A percentile compares a stretch with the other conserved stretches of the same genome.
Evolutionary conservation across 1,140 invertebrate genomes (phyloP).

Genomic region (Drosophila malerkotliana): DNA sequence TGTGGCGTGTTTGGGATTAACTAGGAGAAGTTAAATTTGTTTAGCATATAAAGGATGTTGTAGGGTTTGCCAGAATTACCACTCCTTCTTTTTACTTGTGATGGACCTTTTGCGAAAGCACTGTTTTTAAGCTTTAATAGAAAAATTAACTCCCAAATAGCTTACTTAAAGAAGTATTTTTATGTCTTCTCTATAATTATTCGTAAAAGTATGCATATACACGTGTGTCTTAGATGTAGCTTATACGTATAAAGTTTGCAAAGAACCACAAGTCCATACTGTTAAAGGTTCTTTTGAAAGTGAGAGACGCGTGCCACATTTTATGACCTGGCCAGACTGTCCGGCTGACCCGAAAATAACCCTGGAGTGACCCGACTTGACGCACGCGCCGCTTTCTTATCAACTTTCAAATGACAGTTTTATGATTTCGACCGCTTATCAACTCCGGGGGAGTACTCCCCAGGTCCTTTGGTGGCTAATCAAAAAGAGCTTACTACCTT

Average conservation of each 20-base stretch:
- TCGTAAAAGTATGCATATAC: too few species aligned
- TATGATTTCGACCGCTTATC: conserved; percentile 52
- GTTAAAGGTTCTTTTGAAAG: conserved; percentile 10
- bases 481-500: conserved; percentile 69
- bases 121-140: too few species aligned
- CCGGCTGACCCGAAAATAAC: conserved; percentile 31
- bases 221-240: too few species aligned
- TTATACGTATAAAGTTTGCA: too few species aligned
- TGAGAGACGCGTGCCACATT: conserved; percentile 1
- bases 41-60: not conserved
- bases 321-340: not conserved
- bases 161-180: too few species aligned
- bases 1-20: not conserved
- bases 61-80: too few species aligned
- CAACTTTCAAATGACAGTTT: conserved; percentile 54
- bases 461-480: conserved; percentile 54
- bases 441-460: conserved; percentile 8
- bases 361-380: conserved; percentile 18
- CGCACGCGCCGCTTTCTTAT: conserved; percentile 47
- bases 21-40: not conserved
- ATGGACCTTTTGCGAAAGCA: too few species aligned
- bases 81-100: too few species aligned
- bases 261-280: not conserved
- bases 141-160: too few species aligned
- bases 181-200: too few species aligned